Evolutionary conservation across 2,113 vertebrate species (phyloP).

Genomic region (Anoplopoma fimbria): DNA sequence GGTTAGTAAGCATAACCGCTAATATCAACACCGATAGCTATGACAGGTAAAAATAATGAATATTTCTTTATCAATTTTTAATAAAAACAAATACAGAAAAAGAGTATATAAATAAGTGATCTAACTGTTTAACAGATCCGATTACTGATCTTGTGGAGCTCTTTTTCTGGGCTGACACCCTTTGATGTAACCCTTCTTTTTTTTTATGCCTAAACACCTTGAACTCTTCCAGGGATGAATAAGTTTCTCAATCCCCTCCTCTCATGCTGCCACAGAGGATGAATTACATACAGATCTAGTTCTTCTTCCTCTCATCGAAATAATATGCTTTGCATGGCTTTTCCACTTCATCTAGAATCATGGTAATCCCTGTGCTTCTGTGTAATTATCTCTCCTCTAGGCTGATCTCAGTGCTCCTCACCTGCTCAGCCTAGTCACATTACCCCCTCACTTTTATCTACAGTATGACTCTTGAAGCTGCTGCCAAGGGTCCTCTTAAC

Average conservation of each 20-base stretch:
- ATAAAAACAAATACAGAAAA: not conserved
- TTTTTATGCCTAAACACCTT: constrained; percentile 66
- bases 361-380: constrained; percentile 78
- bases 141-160: constrained; percentile 26
- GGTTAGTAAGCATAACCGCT: constrained; percentile 4
- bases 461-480: constrained; percentile 74
- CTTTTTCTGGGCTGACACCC: constrained; percentile 44
- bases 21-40: not conserved
- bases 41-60: not conserved
- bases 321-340: constrained; percentile 79
- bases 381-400: constrained; percentile 81
- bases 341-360: constrained; percentile 80
- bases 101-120: not conserved
- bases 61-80: not conserved
- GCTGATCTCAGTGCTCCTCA: constrained; percentile 76
- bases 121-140: constrained; percentile 30
- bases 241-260: constrained; percentile 60
- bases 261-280: constrained; percentile 67
- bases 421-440: constrained; percentile 78
- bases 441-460: constrained; percentile 76
- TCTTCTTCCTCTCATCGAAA: constrained; percentile 74
- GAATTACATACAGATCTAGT: constrained; percentile 69
- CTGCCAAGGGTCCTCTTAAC: constrained; percentile 76
- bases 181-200: constrained; percentile 67
- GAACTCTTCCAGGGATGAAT: constrained; percentile 69